Base-by-base conservation (phyloP, 1,140 invertebrate species). In the Drosophila kikkawai region DNA sequence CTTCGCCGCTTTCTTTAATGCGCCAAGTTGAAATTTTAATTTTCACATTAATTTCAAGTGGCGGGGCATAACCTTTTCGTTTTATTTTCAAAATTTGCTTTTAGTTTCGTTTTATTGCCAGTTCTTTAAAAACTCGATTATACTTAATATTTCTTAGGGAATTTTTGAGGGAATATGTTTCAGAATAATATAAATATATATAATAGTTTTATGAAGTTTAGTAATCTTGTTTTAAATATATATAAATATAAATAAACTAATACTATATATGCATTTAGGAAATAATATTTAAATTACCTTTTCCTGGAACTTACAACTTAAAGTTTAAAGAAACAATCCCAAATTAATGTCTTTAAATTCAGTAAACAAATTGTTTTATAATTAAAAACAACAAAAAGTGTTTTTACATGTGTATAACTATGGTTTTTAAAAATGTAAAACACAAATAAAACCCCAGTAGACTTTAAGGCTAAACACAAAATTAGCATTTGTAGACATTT, bases 21-120 rank as follows among this genome's bases (percentile, higher is more conserved):
- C 59, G 60, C 32, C 55, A 87, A 87, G 77, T 82, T 85, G 34
- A 26, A 68, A 83, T 79, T 83, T 83, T 66, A 53, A 82, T 82
- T 83, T 60, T 45, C 58, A 44, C 50, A 63, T 56, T 65, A 76
- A 68, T 60, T 57, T 34, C n/a, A 66, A 69, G 61, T 69, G 66
- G 37, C 66, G 45, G 36, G 7, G 36, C 37, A 59, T 59, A 73
- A 73, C 44, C 69, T 73, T 57, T 59, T 58, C 51, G 4, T 59
- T 69, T 70, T 67, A 66, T 69, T 66, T 29, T 13, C 51, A 37
- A 19, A 32, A 61, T 36, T n/a, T 36, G 29, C 29, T 12, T 34
- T 51, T 36, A 19, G 44, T 67, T 66, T 34, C 42, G 17, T 48
- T 69, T 42, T n/a, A 67, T 36, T 11, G 45, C 17, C 12, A 36